These are phyloP conservation scores for Shargacucullia verbasci DNA, from an alignment of 2,888 invertebrate species.

Conservation along the genomic window DNA sequence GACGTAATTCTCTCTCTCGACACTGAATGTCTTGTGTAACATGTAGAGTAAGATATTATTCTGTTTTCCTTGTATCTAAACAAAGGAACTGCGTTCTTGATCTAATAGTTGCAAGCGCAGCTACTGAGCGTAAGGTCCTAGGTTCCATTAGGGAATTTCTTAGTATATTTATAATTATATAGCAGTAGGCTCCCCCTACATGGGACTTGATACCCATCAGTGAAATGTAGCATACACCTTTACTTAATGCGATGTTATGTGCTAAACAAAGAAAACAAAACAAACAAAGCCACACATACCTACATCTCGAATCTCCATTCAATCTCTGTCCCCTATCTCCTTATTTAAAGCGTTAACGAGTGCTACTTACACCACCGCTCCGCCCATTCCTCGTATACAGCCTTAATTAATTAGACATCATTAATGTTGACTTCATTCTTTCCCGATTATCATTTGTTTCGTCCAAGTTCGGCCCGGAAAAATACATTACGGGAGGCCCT, in stretches of 20 bases:
- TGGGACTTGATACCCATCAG: too few relatives aligned
- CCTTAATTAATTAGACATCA: constrained; percentile 82
- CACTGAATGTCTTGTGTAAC: constrained; percentile 28
- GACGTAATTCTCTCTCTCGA: constrained; percentile 46
- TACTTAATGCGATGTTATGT: too few relatives aligned
- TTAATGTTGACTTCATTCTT: constrained; percentile 87
- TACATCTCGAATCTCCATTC: constrained; percentile 23
- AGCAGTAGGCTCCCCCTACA: too few relatives aligned
- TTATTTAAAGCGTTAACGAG: constrained; percentile 45
- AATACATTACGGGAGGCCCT: constrained; percentile 83
- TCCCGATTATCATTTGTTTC: constrained; percentile 88
- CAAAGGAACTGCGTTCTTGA: too few relatives aligned
- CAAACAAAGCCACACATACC: constrained; percentile 12
- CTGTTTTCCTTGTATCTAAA: constrained; percentile 27
- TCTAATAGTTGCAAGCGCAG: too few relatives aligned
- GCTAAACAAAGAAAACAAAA: constrained; percentile 36
- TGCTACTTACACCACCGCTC: constrained; percentile 39
- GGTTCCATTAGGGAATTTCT: too few relatives aligned
- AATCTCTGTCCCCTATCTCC: constrained; percentile 39
- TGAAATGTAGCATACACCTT: too few relatives aligned
- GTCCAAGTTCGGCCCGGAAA: constrained; percentile 81
- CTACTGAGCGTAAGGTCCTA: too few relatives aligned
- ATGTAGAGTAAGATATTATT: constrained; percentile 23
- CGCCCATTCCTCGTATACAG: constrained; percentile 61
- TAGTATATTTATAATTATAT: too few relatives aligned